These are phyloP conservation scores for Eretmochelys imbricata DNA, from an alignment of 2,113 vertebrate genomes.

Conservation along the genomic window DNA sequence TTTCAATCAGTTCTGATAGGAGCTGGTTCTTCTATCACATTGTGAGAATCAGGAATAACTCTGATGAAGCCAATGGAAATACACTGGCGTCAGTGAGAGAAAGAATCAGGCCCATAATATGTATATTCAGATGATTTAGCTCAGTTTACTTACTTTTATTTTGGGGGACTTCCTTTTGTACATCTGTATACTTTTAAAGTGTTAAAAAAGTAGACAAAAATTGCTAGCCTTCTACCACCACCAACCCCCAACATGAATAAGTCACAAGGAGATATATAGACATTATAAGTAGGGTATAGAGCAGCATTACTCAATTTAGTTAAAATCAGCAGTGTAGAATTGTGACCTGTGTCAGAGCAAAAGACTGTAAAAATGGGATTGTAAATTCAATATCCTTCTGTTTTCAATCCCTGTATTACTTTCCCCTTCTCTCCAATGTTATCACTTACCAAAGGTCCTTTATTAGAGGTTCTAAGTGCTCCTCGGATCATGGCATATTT, in stretches of 20 bases:
- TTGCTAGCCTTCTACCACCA: neutral
- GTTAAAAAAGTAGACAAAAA: neutral
- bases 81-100: neutral
- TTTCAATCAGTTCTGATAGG: neutral
- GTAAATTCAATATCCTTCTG: slow-evolving; percentile 40
- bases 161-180: neutral
- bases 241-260: neutral
- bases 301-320: slow-evolving; percentile 30
- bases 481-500: neutral
- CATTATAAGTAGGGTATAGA: slow-evolving; percentile 29
- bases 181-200: neutral
- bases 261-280: neutral
- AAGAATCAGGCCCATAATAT: neutral
- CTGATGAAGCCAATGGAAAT: neutral
- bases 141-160: neutral
- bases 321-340: slow-evolving; percentile 65
- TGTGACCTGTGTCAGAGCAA: slow-evolving; percentile 80
- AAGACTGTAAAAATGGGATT: slow-evolving; percentile 81
- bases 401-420: neutral
- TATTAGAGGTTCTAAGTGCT: neutral
- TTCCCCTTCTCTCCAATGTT: neutral
- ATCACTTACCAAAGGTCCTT: neutral
- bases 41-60: neutral
- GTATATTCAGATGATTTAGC: neutral
- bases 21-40: neutral